A percentile compares a stretch with the other conserved stretches of the same genome.
phyloP scores from a whole-genome alignment of 2,113 vertebrate species.

The Daubentonia madagascariensis region DNA sequence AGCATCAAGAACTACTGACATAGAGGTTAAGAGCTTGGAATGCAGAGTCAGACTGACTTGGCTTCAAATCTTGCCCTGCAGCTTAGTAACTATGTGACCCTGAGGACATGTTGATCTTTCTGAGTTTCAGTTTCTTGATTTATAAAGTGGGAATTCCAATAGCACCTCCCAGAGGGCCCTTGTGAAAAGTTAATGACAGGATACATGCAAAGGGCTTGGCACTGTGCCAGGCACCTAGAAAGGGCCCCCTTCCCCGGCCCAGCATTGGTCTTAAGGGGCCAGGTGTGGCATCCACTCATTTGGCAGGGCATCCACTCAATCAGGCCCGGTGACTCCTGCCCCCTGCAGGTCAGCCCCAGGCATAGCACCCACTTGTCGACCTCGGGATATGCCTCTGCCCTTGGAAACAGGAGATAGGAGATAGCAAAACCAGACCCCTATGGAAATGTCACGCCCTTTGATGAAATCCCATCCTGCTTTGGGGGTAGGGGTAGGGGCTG shows the following conservation, averaged over 20 bases:
- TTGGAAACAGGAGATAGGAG: slow-evolving; percentile 16
- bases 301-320: neutral
- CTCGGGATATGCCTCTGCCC: slow-evolving; percentile 19
- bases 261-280: neutral
- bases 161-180: neutral
- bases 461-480: neutral
- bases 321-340: slow-evolving; percentile 62
- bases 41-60: neutral
- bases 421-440: neutral
- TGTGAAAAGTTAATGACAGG: neutral
- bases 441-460: neutral
- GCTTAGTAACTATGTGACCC: neutral
- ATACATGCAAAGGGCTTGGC: neutral
- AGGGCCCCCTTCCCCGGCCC: neutral
- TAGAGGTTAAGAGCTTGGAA: neutral
- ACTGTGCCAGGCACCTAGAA: neutral
- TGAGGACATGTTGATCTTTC: neutral
- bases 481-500: neutral
- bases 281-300: neutral
- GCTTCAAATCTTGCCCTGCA: neutral
- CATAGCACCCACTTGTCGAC: slow-evolving; percentile 10
- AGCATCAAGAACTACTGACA: neutral
- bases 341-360: slow-evolving; percentile 42
- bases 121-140: slow-evolving; percentile 15
- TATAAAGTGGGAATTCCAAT: neutral